Evolutionary conservation across 2,888 invertebrate species (phyloP).

Genomic region (Exephanes ischioxanthus): DNA sequence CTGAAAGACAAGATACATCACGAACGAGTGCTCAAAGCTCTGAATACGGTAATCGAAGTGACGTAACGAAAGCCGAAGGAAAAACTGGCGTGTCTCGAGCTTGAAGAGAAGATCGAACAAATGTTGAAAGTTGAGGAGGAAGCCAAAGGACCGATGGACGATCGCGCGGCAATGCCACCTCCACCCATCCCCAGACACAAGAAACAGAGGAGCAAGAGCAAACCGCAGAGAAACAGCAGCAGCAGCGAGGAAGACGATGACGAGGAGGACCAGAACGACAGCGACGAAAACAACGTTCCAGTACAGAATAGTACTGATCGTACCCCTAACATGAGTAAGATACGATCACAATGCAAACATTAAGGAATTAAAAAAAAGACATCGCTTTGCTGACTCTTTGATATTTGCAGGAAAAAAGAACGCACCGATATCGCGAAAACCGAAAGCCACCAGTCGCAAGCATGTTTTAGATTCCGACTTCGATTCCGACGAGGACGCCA

Average conservation of each 20-base stretch:
- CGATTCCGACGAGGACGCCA: conserved; percentile 36
- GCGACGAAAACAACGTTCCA: conserved; percentile 40
- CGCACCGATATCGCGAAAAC: background rate
- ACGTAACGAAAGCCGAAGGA: conserved; percentile 80
- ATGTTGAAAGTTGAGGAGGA: conserved; percentile 74
- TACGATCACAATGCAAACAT: background rate
- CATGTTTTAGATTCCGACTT: conserved; percentile 9
- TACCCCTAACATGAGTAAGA: background rate
- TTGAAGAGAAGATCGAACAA: conserved; percentile 81
- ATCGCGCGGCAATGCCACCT: conserved; percentile 80
- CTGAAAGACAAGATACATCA: conserved; percentile 83
- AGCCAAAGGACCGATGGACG: conserved; percentile 56
- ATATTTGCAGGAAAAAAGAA: conserved; percentile 29
- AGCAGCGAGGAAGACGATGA: conserved; percentile 73
- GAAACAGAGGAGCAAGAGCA: conserved; percentile 49
- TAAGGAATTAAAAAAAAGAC: background rate
- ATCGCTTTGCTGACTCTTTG: background rate
- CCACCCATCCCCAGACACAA: conserved; percentile 72
- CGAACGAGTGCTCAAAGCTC: conserved; percentile 76
- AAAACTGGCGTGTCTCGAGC: conserved; percentile 76
- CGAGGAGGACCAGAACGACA: conserved; percentile 62
- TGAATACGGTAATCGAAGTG: conserved; percentile 79
- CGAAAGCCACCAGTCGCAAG: background rate
- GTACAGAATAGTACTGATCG: conserved; percentile 7
- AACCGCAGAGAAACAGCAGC: conserved; percentile 44